Evolutionary conservation across 2,797 vertebrate species (phyloP), one percentile per base, ranked within the genome.

Genomic region (Acipenser oxyrinchus): DNA sequence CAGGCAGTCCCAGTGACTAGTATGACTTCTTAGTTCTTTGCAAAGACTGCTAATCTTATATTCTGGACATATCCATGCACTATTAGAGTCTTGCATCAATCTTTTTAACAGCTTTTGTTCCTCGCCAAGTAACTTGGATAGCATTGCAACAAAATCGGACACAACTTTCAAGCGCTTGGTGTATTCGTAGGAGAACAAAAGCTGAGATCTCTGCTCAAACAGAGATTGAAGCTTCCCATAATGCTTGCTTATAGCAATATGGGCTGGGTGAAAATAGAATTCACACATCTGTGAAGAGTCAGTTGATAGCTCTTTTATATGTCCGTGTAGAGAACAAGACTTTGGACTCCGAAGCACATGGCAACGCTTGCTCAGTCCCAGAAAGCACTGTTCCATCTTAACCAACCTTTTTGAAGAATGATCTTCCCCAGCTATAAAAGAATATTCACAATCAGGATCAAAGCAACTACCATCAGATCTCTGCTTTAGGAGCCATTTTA

Each of bases 131-230:
- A 86, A 70, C 1, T 66, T 66, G 1, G 12, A 64, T 52, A 89
- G 69, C 63, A 77, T 80, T 48, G 68, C 71, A 15, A 85, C 60
- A 62, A 74, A 89, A 0, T 73, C 68, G 1, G 77, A 68, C 7
- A 83, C 66, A 0, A 72, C 74, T 0, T 51, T 77, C 18, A 72
- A 70, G 64, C 86, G 77, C 2, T 75, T 76, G 37, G 71, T 70
- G 62, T 81, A 88, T 71, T 88, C 86, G 0, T 88, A 86, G 3
- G 81, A 68, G 15, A 89, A 78, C 3, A 88, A 78, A 66, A 90
- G 82, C 73, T 82, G 74, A 12, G 85, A 77, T 6, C 85, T 76
- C 71, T 87, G 81, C 63, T 86, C 82, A 66, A 87, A 64, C n/a
- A 89, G 83, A 49, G 55, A 71, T 50, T 80, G 73, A 48, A 89